These are phyloP conservation scores for Eriocheir sinensis DNA, from an alignment of 1,140 invertebrate genomes.

Conservation along the genomic window DNA sequence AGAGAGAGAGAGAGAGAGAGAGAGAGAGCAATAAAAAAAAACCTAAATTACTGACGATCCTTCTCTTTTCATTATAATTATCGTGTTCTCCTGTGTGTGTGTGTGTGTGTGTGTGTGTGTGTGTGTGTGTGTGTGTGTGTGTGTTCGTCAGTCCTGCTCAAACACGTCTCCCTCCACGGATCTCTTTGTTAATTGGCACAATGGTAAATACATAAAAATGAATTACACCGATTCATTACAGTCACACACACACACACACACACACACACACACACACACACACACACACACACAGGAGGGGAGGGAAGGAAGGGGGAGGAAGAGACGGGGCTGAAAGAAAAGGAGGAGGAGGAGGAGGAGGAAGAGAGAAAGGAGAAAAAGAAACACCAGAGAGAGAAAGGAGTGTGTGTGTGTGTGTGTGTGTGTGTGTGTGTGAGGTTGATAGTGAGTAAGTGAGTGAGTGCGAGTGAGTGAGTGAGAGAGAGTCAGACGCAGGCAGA, in stretches of 20 bases:
- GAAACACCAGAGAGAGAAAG: too few relatives aligned
- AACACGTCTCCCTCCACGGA: neutral
- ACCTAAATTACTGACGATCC: too few relatives aligned
- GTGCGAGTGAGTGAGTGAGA: neutral
- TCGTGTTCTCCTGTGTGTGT: too few relatives aligned
- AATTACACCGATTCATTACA: conserved; percentile 36
- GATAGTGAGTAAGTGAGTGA: neutral
- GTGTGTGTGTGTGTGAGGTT: too few relatives aligned
- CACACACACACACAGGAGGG: conserved; percentile 24
- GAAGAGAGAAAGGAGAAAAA: neutral
- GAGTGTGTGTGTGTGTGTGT: too few relatives aligned
- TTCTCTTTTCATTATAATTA: too few relatives aligned
- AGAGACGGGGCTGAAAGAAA: neutral
- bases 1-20: too few relatives aligned
- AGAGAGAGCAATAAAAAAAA: too few relatives aligned
- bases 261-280: conserved; percentile 43
- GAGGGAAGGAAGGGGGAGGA: neutral
- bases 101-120: too few relatives aligned
- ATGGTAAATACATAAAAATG: conserved; percentile 40
- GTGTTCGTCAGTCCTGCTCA: neutral
- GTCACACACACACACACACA: neutral
- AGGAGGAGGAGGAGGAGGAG: neutral
- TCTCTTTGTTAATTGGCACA: conserved; percentile 48
- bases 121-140: too few relatives aligned
- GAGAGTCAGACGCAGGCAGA: neutral